Conservation (phyloP, 2,113 vertebrate species). For the Callaeas wilsoni region DNA sequence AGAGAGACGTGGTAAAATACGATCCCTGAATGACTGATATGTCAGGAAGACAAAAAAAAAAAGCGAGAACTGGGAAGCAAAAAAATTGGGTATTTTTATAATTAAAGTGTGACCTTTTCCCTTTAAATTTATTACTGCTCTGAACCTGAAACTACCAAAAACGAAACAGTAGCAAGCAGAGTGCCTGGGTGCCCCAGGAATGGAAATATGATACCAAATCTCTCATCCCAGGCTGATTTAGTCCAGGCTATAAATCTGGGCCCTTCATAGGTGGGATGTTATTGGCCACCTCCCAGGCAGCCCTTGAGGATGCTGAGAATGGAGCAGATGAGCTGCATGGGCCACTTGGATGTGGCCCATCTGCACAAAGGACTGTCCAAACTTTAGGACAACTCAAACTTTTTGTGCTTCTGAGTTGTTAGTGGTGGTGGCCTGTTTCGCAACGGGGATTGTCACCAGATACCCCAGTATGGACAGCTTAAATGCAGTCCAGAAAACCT, state of each 20-base stretch:
- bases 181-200: not conserved
- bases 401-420: not conserved
- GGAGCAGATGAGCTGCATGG: not conserved
- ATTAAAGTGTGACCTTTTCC: not conserved
- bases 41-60: not conserved
- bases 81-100: not conserved
- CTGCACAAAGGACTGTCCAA: not conserved
- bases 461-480: not conserved
- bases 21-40: not conserved
- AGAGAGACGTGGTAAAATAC: not conserved
- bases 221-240: not conserved
- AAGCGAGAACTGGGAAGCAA: not conserved
- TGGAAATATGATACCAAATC: not conserved
- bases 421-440: not conserved
- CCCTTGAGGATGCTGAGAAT: not conserved
- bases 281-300: not conserved
- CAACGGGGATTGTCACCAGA: not conserved
- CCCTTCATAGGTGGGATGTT: not conserved
- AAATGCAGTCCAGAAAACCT: not conserved
- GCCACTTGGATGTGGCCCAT: accelerated
- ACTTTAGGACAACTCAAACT: accelerated
- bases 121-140: not conserved
- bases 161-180: not conserved
- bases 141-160: not conserved
- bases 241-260: not conserved